These are phyloP conservation scores for Chrysaora quinquecirrha DNA, from an alignment of 30 jellyfish, hydroid and myxozoan species.

Conservation along the genomic window DNA sequence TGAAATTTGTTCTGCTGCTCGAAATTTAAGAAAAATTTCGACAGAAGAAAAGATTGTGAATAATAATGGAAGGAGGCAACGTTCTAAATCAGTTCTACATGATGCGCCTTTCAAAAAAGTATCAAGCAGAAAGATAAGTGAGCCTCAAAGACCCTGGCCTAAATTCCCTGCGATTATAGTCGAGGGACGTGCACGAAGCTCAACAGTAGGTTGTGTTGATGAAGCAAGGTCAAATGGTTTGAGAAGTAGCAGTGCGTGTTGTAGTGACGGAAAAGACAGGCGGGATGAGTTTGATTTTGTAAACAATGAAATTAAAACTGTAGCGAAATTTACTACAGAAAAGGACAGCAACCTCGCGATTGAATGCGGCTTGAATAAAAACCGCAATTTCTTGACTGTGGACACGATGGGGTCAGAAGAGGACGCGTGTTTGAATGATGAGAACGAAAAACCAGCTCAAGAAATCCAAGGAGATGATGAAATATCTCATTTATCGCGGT, in stretches of 20 bases:
- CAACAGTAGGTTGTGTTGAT: background rate
- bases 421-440: background rate
- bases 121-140: background rate
- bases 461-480: background rate
- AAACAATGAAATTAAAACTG: background rate
- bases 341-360: too few relatives aligned
- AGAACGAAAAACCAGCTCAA: background rate
- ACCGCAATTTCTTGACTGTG: background rate
- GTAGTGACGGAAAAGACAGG: background rate
- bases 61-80: slow-evolving; percentile 5
- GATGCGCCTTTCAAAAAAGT: background rate
- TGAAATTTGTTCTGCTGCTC: background rate
- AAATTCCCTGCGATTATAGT: background rate
- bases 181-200: slow-evolving; percentile 2
- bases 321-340: too few relatives aligned
- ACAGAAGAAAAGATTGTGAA: background rate
- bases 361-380: background rate
- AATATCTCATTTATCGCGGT: too few relatives aligned
- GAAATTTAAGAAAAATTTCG: background rate
- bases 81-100: background rate
- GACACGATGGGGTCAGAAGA: background rate
- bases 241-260: too few relatives aligned
- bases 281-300: background rate
- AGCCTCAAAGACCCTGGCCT: background rate
- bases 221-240: background rate